Evolutionary conservation across 2,797 vertebrate species (phyloP).

Genomic region (Semotilus atromaculatus): DNA sequence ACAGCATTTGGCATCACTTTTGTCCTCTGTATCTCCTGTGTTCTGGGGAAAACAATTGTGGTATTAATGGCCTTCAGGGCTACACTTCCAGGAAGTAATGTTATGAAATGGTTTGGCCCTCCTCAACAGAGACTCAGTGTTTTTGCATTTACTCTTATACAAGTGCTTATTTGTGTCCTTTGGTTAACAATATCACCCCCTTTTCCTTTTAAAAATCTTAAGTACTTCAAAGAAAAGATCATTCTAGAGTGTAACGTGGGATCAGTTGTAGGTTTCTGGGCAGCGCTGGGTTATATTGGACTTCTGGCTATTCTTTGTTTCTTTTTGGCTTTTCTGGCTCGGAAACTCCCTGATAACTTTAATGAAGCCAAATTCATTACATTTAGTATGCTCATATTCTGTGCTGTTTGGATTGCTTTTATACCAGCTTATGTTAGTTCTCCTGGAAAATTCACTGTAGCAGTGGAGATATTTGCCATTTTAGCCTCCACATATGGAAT

Average conservation of each 20-base stretch:
- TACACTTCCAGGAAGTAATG: constrained; percentile 56
- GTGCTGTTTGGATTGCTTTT: constrained; percentile 51
- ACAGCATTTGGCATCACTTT: constrained; percentile 49
- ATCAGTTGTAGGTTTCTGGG: constrained; percentile 53
- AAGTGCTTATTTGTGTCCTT: constrained; percentile 49
- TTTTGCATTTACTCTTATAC: constrained; percentile 51
- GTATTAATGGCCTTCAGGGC: constrained; percentile 55
- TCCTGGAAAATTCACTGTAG: constrained; percentile 51
- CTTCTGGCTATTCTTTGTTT: constrained; percentile 51
- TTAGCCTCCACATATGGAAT: constrained; percentile 50
- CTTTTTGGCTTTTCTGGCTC: constrained; percentile 50
- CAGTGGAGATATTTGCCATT: constrained; percentile 56
- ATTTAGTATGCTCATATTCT: constrained; percentile 56
- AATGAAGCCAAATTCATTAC: constrained; percentile 54
- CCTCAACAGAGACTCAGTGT: constrained; percentile 57
- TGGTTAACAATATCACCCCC: constrained; percentile 54
- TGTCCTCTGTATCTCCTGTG: constrained; percentile 50
- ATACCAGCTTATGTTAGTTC: constrained; percentile 46
- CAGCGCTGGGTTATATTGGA: constrained; percentile 53
- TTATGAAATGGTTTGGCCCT: constrained; percentile 60
- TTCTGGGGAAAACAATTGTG: constrained; percentile 47
- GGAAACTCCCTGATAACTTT: constrained; percentile 51
- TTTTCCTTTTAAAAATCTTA: constrained; percentile 48
- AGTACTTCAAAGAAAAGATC: constrained; percentile 43
- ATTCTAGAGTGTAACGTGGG: constrained; percentile 52